Evolutionary conservation across 2,797 vertebrate genomes (phyloP).

Genomic region (Pangasius krempfi): DNA sequence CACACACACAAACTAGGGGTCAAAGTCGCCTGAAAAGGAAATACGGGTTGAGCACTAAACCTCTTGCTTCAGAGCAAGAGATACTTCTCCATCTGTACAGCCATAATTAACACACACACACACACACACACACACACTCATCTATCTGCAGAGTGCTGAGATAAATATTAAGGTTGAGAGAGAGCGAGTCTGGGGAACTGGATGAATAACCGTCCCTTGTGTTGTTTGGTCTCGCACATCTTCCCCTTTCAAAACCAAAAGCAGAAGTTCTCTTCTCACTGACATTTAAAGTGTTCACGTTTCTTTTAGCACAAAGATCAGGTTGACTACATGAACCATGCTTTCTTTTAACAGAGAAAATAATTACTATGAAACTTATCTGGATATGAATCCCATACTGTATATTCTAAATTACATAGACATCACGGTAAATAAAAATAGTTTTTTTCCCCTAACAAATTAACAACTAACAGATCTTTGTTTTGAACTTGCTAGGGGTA

Average conservation of each 20-base stretch:
- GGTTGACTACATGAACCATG: neutral
- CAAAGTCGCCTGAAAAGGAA: constrained; percentile 71
- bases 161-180: constrained; percentile 58
- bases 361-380: neutral
- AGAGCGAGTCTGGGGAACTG: neutral
- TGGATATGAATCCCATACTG: neutral
- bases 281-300: constrained; percentile 17
- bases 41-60: constrained; percentile 54
- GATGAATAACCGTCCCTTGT: neutral
- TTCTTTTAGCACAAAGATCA: neutral
- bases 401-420: neutral
- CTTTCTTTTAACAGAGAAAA: neutral
- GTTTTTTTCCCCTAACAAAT: neutral
- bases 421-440: neutral
- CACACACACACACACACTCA: constrained; percentile 32
- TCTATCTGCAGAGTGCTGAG: constrained; percentile 44
- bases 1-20: constrained; percentile 63
- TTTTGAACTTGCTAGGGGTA: neutral
- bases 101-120: constrained; percentile 63
- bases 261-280: constrained; percentile 41
- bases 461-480: too few species aligned
- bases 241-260: constrained; percentile 44
- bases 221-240: constrained; percentile 25
- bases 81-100: constrained; percentile 55
- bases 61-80: constrained; percentile 48